A percentile compares a stretch with the other conserved stretches of the same genome.
Evolutionary conservation across 2,888 invertebrate genomes (phyloP).

Genomic region (Bimastos eiseni): DNA sequence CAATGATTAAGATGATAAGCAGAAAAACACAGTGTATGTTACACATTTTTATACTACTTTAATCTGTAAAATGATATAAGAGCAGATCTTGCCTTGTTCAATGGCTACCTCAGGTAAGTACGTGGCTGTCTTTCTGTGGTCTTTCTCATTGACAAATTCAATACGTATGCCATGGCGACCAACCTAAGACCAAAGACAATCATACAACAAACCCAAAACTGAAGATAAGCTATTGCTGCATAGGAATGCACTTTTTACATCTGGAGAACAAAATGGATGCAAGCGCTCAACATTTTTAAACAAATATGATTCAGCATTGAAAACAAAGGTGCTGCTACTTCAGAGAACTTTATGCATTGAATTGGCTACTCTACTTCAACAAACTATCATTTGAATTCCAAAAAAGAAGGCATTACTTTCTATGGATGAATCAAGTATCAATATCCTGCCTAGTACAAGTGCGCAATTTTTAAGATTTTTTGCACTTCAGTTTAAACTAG

Average conservation of each 20-base stretch:
- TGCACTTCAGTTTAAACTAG: too few species aligned
- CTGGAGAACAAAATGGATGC: neutral
- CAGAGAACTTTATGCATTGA: neutral
- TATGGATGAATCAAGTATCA: too few species aligned
- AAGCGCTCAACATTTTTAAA: neutral
- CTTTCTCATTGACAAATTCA: conserved; percentile 92
- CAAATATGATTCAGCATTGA: neutral
- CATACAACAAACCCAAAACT: neutral
- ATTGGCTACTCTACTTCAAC: neutral
- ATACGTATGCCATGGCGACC: conserved; percentile 97
- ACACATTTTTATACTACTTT: too few species aligned
- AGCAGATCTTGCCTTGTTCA: conserved; percentile 79
- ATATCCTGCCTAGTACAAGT: too few species aligned
- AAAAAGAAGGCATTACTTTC: neutral
- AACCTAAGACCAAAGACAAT: conserved; percentile 54
- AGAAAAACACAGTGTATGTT: neutral
- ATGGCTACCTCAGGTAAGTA: conserved; percentile 96
- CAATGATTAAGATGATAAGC: neutral
- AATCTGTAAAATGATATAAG: neutral
- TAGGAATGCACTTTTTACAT: neutral
- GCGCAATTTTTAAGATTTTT: too few species aligned
- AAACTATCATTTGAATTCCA: neutral
- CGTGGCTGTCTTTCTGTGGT: conserved; percentile 89
- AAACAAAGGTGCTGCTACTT: neutral
- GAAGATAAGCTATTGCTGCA: too few species aligned